Conservation (phyloP, 2,888 invertebrate genomes). For the Sphaeridia pumilis region DNA sequence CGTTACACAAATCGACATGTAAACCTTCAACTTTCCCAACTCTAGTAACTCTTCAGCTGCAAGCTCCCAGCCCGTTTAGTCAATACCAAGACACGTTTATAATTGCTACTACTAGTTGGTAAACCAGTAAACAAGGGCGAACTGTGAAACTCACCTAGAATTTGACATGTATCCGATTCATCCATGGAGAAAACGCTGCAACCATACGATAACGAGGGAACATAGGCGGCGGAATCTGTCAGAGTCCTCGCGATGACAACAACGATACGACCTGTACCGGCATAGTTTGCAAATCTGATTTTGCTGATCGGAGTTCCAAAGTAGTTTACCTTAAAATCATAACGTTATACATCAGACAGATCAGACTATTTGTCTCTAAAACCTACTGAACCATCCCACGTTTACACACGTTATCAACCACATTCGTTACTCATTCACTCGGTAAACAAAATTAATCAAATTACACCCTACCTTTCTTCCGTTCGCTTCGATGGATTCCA, state of each 20-base stretch:
- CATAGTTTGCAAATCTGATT: slow-evolving; percentile 35
- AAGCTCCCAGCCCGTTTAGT: no score
- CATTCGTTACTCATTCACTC: no score
- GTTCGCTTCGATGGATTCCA: slow-evolving; percentile 45
- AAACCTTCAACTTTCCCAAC: background rate
- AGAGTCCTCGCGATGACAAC: slow-evolving; percentile 31
- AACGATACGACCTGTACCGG: slow-evolving; percentile 34
- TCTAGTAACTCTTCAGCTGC: background rate
- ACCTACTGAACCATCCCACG: no score
- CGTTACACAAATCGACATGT: background rate
- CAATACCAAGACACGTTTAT: no score
- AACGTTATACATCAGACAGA: no score
- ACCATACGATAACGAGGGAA: slow-evolving; percentile 55
- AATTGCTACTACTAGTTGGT: no score
- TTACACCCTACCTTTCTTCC: slow-evolving; percentile 42
- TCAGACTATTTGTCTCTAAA: no score
- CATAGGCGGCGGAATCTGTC: slow-evolving; percentile 46
- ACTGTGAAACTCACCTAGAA: slow-evolving; percentile 12
- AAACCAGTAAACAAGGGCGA: background rate
- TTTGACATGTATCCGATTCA: slow-evolving; percentile 43
- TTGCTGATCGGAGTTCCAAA: slow-evolving; percentile 31
- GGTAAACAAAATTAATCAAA: no score
- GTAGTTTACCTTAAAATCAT: slow-evolving; percentile 29
- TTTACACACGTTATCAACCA: no score
- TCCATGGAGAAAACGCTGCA: slow-evolving; percentile 45